A percentile compares a stretch with the other conserved stretches of the same genome.
phyloP scores from a whole-genome alignment of 2,113 vertebrate genomes.

The Tympanuchus pallidicinctus region DNA sequence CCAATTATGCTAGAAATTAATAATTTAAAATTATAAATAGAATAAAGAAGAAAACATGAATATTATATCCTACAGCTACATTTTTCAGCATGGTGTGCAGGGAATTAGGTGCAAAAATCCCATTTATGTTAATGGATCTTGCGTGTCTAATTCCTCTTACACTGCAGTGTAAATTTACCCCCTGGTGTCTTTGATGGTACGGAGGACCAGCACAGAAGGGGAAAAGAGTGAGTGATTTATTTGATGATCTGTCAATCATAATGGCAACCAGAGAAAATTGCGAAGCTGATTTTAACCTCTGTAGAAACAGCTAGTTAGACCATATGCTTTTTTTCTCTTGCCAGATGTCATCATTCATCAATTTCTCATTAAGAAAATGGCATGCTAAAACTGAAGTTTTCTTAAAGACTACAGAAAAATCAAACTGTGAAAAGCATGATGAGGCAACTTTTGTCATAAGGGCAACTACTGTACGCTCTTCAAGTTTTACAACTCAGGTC shows the following conservation, averaged over 20 bases:
- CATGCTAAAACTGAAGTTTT: neutral
- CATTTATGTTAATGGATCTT: conserved; percentile 83
- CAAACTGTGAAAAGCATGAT: neutral
- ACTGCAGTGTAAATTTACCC: conserved; percentile 67
- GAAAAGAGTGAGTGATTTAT: conserved; percentile 76
- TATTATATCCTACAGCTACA: conserved; percentile 76
- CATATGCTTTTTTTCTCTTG: conserved; percentile 81
- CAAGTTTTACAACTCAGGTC: neutral
- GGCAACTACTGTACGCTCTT: fast-evolving
- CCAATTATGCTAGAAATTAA: conserved; percentile 81
- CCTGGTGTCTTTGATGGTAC: conserved; percentile 76
- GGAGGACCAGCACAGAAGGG: conserved; percentile 58
- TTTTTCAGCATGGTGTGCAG: conserved; percentile 72
- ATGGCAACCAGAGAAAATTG: conserved; percentile 79
- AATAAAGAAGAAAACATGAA: conserved; percentile 79
- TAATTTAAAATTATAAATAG: conserved; percentile 83
- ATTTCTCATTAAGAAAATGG: conserved; percentile 83
- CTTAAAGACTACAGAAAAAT: conserved; percentile 48
- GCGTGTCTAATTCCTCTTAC: conserved; percentile 78
- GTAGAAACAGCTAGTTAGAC: conserved; percentile 79
- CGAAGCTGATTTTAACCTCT: conserved; percentile 83
- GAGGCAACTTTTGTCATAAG: neutral
- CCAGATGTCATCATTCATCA: conserved; percentile 85
- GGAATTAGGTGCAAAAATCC: conserved; percentile 84
- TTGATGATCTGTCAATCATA: conserved; percentile 83